Evolutionary conservation across 1,140 invertebrate genomes (phyloP).

Genomic region (Bombus consobrinus): DNA sequence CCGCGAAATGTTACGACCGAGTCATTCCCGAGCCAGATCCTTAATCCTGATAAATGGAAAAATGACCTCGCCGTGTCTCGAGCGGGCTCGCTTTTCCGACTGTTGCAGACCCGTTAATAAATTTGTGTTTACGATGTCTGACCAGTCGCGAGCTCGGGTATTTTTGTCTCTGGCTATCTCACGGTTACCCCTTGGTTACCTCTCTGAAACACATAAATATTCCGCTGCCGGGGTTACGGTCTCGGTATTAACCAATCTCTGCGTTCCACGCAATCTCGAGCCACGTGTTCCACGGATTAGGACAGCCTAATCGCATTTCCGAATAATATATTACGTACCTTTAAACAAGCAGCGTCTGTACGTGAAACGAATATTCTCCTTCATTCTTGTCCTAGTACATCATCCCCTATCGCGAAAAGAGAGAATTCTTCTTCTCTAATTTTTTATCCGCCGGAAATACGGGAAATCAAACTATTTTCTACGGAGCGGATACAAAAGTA

Average conservation of each 20-base stretch:
- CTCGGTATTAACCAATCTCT: conserved; percentile 37
- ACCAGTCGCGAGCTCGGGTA: conserved; percentile 45
- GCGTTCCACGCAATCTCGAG: conserved; percentile 45
- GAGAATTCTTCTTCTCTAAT: not conserved
- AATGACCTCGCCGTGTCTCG: conserved; percentile 25
- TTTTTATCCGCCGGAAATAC: not conserved
- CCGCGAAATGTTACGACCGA: not conserved
- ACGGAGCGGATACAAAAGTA: not conserved
- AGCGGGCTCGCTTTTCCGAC: conserved; percentile 33
- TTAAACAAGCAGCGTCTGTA: not conserved
- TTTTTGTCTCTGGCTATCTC: conserved; percentile 57
- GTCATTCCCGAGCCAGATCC: conserved; percentile 19
- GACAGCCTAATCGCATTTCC: conserved; percentile 14
- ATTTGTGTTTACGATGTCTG: conserved; percentile 70
- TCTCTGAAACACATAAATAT: conserved; percentile 57
- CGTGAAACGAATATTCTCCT: not conserved
- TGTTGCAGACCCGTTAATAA: conserved; percentile 65
- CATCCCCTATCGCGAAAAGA: not conserved
- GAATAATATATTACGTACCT: not conserved
- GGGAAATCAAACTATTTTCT: not conserved
- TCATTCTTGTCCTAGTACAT: not conserved
- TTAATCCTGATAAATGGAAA: conserved; percentile 69
- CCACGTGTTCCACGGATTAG: conserved; percentile 20
- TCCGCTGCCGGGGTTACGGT: not conserved
- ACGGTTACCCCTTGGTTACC: not conserved